phyloP scores from a whole-genome alignment of 1,140 invertebrate species.

The Drepana arcuata region DNA sequence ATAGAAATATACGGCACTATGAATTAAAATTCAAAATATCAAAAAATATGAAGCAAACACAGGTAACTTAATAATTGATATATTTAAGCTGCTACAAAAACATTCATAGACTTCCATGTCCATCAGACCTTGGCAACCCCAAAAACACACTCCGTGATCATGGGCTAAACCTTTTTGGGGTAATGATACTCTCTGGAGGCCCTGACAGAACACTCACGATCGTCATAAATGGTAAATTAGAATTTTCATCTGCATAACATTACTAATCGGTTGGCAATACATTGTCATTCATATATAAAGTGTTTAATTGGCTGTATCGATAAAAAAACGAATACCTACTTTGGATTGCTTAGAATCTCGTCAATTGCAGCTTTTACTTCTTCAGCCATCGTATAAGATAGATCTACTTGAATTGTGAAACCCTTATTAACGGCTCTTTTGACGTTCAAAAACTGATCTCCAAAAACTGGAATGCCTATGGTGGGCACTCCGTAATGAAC shows the following conservation, averaged over 20 bases:
- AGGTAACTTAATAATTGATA: no score
- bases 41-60: neutral
- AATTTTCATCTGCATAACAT: neutral
- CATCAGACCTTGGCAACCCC: no score
- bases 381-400: constrained; percentile 11
- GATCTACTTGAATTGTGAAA: constrained; percentile 19
- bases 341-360: constrained; percentile 14
- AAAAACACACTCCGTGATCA: neutral
- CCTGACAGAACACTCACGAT: neutral
- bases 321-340: constrained; percentile 11
- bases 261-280: constrained; percentile 19
- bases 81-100: no score
- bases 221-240: neutral
- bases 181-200: no score
- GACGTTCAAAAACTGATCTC: constrained; percentile 74
- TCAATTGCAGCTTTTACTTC: constrained; percentile 21
- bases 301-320: constrained; percentile 8
- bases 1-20: neutral
- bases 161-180: neutral
- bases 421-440: constrained; percentile 27
- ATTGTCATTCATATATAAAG: constrained; percentile 8
- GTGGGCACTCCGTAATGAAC: constrained; percentile 78
- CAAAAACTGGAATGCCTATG: constrained; percentile 78
- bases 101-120: no score
- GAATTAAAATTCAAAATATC: neutral